Percentiles rank a stretch among this genome's conserved stretches.
These are phyloP conservation scores for Nudaria mundana DNA, from an alignment of 2,888 invertebrate species.

Conservation along the genomic window DNA sequence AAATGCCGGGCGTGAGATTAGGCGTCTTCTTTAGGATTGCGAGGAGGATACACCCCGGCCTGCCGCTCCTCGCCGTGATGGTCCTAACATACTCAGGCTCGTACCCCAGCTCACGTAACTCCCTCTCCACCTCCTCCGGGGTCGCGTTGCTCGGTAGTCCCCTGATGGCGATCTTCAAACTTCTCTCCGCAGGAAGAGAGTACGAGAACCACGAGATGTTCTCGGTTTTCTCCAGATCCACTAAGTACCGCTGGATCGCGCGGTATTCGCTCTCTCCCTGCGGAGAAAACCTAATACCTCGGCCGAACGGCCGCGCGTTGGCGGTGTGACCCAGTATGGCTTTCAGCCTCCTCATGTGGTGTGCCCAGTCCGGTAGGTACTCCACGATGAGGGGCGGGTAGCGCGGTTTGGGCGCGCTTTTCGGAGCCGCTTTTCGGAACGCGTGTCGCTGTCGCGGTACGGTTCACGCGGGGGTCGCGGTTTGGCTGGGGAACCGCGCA, in stretches of 20 bases:
- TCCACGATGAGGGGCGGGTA: background rate
- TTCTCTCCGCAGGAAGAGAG: background rate
- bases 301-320: background rate
- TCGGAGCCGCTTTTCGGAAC: background rate
- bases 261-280: background rate
- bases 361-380: background rate
- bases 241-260: background rate
- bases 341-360: background rate
- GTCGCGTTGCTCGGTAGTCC: background rate
- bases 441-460: too few species aligned
- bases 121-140: background rate
- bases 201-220: background rate
- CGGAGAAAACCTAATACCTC: background rate
- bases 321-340: background rate
- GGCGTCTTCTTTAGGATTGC: background rate
- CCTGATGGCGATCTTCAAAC: background rate
- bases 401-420: background rate
- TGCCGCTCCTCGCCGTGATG: background rate
- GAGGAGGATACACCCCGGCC: background rate
- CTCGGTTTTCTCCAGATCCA: background rate
- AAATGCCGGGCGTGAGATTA: conserved; percentile 1
- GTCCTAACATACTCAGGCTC: background rate
- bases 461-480: too few species aligned
- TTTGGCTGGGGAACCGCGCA: too few species aligned
- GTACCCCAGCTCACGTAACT: background rate